Evolutionary conservation across 2,888 invertebrate genomes (phyloP), one percentile per base, ranked within the genome.

Genomic region (Drosophila paucipuncta): DNA sequence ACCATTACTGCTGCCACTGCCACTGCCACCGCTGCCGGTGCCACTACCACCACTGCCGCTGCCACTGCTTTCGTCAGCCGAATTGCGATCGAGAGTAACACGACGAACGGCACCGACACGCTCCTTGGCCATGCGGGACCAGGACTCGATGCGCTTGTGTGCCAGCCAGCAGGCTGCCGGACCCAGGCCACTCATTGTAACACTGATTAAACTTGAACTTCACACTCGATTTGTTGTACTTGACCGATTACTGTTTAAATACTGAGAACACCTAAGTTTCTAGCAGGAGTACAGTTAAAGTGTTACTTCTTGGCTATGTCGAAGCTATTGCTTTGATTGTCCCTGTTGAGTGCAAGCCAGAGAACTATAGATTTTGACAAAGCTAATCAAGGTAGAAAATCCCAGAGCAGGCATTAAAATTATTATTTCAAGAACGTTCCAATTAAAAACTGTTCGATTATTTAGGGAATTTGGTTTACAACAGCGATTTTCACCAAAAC

Each of bases 151-250:
- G 77, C 96, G 94, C 92, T 96, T 96, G 93, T 96, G 96, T 33
- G 96, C 96, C 74, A 96, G 95, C 96, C 96, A 96, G 85, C 96
- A 96, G 72, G 96, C 95, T 22, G 96, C 95, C 68, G 96, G 96
- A 83, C 96, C 96, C 87, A 96, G 94, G 68, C 96, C 96, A 93
- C 95, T 95, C 95, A 95, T 95, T 70, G 68, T 81, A 67, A 69
- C 39, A 41, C 41, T 33, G n/a, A 28, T n/a, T 39, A 4, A 35
- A 22, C 65, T 57, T 53, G 22, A 37, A 33, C 37, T 25, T 33
- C 10, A 37, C 11, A 25, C 37, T 53, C 58, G 52, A 49, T 41
- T 47, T 9, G 2, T 10, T 37, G 13, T 53, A 11, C 16, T 31
- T 10, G 37, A 28, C 9, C n/a, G 6, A 9, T n/a, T 25, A 37